Percentiles rank a stretch among this genome's conserved stretches.
These are phyloP conservation scores for Zaprionus davidi DNA, from an alignment of 1,140 invertebrate species.

Conservation along the genomic window DNA sequence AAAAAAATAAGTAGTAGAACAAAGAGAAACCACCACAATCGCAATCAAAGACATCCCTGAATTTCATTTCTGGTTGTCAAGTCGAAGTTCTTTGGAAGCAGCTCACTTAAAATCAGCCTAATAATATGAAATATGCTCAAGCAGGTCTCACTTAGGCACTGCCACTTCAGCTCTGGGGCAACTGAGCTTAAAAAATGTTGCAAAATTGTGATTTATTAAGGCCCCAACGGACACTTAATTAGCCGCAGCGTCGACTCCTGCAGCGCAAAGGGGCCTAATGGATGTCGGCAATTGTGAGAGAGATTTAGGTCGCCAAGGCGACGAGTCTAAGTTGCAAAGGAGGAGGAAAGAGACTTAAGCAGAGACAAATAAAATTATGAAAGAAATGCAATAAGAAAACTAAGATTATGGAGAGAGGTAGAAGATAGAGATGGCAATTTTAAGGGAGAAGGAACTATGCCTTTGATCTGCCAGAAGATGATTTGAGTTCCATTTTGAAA, in stretches of 20 bases:
- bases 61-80: constrained; percentile 9
- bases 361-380: constrained; percentile 7
- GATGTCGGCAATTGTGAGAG: constrained; percentile 30
- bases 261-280: constrained; percentile 27
- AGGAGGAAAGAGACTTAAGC: constrained; percentile 4
- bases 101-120: background rate
- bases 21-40: background rate
- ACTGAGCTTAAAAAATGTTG: constrained; percentile 21
- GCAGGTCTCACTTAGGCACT: constrained; percentile 13
- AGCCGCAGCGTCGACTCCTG: constrained; percentile 33
- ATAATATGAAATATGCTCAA: constrained; percentile 10
- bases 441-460: background rate
- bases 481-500: background rate
- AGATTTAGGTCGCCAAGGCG: constrained; percentile 47
- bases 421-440: background rate
- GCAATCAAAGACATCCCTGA: background rate
- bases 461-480: background rate
- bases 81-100: background rate
- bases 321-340: constrained; percentile 7
- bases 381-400: constrained; percentile 23
- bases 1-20: too few relatives aligned
- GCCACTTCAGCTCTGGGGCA: background rate
- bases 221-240: constrained; percentile 53
- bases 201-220: constrained; percentile 54
- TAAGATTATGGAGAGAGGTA: background rate